phyloP scores from a whole-genome alignment of 2,888 invertebrate genomes.

The Trachelus troglodyta region DNA sequence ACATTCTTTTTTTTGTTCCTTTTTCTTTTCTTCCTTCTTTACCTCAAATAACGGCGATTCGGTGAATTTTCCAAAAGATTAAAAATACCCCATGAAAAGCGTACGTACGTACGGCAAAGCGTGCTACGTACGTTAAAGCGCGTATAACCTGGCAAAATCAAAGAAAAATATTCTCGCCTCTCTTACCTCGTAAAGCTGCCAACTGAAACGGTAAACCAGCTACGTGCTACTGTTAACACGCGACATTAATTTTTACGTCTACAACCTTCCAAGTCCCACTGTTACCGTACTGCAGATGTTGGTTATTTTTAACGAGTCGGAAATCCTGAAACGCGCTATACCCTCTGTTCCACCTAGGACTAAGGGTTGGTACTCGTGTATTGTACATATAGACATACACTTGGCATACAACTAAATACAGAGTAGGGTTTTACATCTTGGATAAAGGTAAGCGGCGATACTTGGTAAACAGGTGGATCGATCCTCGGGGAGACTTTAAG shows the following conservation, averaged over 20 bases:
- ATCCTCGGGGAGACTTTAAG: neutral
- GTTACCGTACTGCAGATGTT: neutral
- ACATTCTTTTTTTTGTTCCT: neutral
- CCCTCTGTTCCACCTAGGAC: neutral
- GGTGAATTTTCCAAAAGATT: neutral
- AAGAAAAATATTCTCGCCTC: neutral
- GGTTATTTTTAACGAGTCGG: neutral
- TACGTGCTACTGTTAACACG: neutral
- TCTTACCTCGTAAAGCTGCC: neutral
- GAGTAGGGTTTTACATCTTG: neutral
- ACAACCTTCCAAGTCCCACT: neutral
- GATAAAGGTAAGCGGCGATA: neutral
- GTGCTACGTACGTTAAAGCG: neutral
- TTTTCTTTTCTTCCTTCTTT: neutral
- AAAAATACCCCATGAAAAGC: neutral
- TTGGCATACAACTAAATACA: neutral
- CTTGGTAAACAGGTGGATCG: neutral
- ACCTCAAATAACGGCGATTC: neutral
- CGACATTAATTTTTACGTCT: neutral
- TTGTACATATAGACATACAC: neutral
- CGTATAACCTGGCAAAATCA: neutral
- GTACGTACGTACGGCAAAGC: neutral
- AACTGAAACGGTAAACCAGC: neutral
- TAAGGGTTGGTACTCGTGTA: neutral
- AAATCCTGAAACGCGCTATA: neutral